phyloP scores from a whole-genome alignment of 2,888 invertebrate genomes.

The Phania funesta region DNA sequence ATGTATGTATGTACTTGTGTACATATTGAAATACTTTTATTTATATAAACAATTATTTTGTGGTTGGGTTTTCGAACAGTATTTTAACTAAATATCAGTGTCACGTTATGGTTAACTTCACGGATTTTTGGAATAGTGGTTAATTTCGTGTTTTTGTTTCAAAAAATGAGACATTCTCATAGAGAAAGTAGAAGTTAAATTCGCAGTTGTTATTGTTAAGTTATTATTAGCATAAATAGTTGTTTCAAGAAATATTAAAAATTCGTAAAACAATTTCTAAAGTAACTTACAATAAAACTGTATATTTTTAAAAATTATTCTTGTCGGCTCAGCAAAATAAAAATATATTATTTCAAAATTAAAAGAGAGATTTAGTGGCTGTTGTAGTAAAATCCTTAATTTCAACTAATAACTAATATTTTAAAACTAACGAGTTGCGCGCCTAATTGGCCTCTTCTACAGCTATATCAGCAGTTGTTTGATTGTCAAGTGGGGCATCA shows the following conservation, averaged over 20 bases:
- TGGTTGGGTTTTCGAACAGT: background rate
- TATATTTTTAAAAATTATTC: background rate
- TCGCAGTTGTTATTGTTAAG: slow-evolving; percentile 54
- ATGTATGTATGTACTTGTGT: background rate
- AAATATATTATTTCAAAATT: slow-evolving; percentile 2
- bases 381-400: slow-evolving; percentile 35
- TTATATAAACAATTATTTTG: slow-evolving; percentile 21
- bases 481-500: slow-evolving; percentile 36
- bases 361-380: background rate
- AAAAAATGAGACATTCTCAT: slow-evolving; percentile 11
- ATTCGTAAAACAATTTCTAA: slow-evolving; percentile 11
- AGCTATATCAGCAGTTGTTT: slow-evolving; percentile 43
- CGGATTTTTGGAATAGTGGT: background rate
- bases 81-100: background rate
- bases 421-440: slow-evolving; percentile 50
- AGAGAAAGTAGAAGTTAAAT: slow-evolving; percentile 14
- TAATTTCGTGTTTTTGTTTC: background rate
- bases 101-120: background rate
- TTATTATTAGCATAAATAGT: slow-evolving; percentile 11
- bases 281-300: slow-evolving; percentile 6
- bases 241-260: slow-evolving; percentile 24
- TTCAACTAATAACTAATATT: slow-evolving; percentile 59
- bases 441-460: slow-evolving; percentile 59
- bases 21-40: slow-evolving; percentile 25
- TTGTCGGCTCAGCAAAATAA: background rate